Evolutionary conservation across 2,113 vertebrate species (phyloP).

Genomic region (Antechinus flavipes): DNA sequence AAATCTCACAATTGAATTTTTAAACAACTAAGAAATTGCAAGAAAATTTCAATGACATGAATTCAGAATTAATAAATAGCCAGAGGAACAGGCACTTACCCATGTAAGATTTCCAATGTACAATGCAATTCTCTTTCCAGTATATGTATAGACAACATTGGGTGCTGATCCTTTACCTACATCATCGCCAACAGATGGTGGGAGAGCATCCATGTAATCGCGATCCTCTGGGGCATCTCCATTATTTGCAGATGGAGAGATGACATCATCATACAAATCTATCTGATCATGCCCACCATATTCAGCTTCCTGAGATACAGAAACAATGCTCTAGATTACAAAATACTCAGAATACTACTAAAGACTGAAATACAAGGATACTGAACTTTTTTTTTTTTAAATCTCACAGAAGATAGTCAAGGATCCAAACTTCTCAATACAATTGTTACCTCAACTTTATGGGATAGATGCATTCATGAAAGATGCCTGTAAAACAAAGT

Average conservation of each 20-base stretch:
- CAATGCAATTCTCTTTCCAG: constrained; percentile 97
- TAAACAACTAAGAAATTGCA: background rate
- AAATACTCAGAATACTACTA: constrained; percentile 37
- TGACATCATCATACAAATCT: constrained; percentile 98
- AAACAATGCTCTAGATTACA: constrained; percentile 69
- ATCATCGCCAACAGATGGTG: constrained; percentile 93
- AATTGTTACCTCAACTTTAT: constrained; percentile 49
- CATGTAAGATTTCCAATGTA: constrained; percentile 99
- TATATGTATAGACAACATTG: constrained; percentile 96
- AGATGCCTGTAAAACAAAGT: constrained; percentile 24
- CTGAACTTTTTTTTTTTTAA: constrained; percentile 27
- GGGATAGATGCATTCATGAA: constrained; percentile 44
- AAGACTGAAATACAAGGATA: constrained; percentile 50
- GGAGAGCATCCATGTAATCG: constrained; percentile 96
- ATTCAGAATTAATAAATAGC: constrained; percentile 32
- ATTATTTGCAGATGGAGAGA: constrained; percentile 99
- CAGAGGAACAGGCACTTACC: constrained; percentile 85
- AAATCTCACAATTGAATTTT: constrained; percentile 34
- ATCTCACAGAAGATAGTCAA: constrained; percentile 34
- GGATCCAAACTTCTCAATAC: constrained; percentile 36
- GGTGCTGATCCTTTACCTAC: constrained; percentile 94
- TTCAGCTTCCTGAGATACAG: constrained; percentile 92
- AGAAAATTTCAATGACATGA: constrained; percentile 18
- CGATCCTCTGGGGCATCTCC: constrained; percentile 98
- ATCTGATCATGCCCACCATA: constrained; percentile 98